These are phyloP conservation scores for Tenualosa thibaudeaui DNA, from an alignment of 2,797 vertebrate genomes.

Conservation along the genomic window DNA sequence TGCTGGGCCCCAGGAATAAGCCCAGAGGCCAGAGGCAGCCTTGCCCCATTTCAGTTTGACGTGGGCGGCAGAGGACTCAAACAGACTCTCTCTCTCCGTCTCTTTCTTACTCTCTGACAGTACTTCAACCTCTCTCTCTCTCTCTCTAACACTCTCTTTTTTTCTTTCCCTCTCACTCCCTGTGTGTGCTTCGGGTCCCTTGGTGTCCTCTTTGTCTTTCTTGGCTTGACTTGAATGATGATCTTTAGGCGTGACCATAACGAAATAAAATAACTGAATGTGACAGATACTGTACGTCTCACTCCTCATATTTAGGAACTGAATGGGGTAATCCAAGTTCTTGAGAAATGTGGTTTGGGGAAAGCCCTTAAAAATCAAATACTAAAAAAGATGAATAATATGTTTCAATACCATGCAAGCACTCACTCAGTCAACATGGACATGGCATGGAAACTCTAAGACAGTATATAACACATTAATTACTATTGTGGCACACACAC, in stretches of 20 bases:
- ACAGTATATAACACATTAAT: neutral
- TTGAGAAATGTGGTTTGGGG: constrained; percentile 1
- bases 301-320: neutral
- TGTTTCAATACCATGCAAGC: neutral
- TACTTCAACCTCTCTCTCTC: neutral
- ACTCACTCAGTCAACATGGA: neutral
- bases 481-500: neutral
- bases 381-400: neutral
- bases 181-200: neutral
- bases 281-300: constrained; percentile 18
- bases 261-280: constrained; percentile 56
- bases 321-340: constrained; percentile 17
- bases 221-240: constrained; percentile 52
- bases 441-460: neutral
- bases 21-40: constrained; percentile 42
- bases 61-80: constrained; percentile 56
- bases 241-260: constrained; percentile 56
- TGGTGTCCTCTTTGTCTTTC: neutral
- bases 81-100: neutral
- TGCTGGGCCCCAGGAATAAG: constrained; percentile 46
- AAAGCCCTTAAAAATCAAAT: neutral
- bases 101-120: neutral
- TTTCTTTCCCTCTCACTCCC: neutral
- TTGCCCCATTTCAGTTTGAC: constrained; percentile 65
- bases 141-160: neutral